Conservation (phyloP, 2,113 vertebrate species). For the Solea senegalensis region DNA sequence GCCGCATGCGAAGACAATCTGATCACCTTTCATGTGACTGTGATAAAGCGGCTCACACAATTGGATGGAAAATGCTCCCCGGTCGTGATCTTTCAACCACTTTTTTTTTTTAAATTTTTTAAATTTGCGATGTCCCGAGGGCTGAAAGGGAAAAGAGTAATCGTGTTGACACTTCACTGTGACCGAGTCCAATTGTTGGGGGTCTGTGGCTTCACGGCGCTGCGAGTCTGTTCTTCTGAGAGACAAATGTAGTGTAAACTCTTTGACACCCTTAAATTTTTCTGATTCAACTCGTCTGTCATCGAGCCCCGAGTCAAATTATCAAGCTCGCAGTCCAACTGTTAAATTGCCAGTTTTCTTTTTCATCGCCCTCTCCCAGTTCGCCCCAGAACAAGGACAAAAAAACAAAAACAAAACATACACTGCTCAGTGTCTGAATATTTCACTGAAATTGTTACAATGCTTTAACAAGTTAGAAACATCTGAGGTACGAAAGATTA, state of each 20-base stretch:
- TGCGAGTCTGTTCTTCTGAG: slow-evolving; percentile 12
- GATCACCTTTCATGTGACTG: slow-evolving; percentile 61
- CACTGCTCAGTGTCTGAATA: not conserved
- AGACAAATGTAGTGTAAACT: slow-evolving; percentile 45
- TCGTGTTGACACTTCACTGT: slow-evolving; percentile 3
- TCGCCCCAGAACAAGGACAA: not conserved
- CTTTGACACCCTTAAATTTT: slow-evolving; percentile 33
- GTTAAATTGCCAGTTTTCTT: slow-evolving; percentile 17
- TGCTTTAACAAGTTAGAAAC: too few relatives aligned
- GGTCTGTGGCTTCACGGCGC: slow-evolving; percentile 11
- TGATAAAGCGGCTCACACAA: slow-evolving; percentile 45
- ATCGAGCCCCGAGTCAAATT: slow-evolving; percentile 40
- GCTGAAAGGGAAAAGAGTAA: slow-evolving; percentile 15
- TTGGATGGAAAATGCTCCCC: slow-evolving; percentile 28
- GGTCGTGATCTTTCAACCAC: slow-evolving; percentile 25
- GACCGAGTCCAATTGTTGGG: slow-evolving; percentile 19
- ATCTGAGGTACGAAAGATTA: too few relatives aligned
- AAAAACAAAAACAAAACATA: slow-evolving; percentile 5
- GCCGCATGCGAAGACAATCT: slow-evolving; percentile 36
- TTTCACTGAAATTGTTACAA: not conserved
- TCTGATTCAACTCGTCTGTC: slow-evolving; percentile 59
- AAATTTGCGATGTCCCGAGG: slow-evolving; percentile 6
- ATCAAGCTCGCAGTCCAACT: slow-evolving; percentile 28
- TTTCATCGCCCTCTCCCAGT: not conserved
- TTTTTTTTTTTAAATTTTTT: not conserved